Evolutionary conservation across 2,888 invertebrate genomes (phyloP).

Genomic region (Erynnis tages): DNA sequence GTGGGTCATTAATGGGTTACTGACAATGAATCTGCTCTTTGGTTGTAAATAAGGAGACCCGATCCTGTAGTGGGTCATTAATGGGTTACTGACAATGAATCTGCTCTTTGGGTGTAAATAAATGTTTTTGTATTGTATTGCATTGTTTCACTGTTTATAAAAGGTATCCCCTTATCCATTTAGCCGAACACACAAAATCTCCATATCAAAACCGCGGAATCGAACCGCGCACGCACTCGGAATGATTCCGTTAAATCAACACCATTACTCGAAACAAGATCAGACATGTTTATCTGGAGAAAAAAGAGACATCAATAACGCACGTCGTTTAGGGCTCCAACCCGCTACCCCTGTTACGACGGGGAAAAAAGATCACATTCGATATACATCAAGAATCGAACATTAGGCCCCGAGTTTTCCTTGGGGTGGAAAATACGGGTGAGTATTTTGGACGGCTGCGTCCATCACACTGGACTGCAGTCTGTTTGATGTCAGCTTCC

Average conservation of each 20-base stretch:
- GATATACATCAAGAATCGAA: conserved; percentile 76
- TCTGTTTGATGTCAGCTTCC: too few relatives aligned
- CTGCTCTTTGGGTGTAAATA: too few relatives aligned
- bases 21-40: too few relatives aligned
- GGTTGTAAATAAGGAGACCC: too few relatives aligned
- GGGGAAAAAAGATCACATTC: conserved; percentile 64
- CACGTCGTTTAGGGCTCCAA: conserved; percentile 49
- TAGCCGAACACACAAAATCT: conserved; percentile 20
- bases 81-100: too few relatives aligned
- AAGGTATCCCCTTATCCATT: not conserved
- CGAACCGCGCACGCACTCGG: conserved; percentile 19
- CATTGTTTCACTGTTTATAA: not conserved
- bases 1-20: too few relatives aligned
- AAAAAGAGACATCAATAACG: conserved; percentile 69
- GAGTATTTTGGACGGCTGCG: conserved; percentile 3
- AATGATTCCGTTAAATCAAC: conserved; percentile 50
- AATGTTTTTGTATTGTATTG: not conserved
- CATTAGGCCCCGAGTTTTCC: conserved; percentile 53
- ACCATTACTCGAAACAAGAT: conserved; percentile 47
- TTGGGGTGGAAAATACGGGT: conserved; percentile 42
- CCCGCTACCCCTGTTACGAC: conserved; percentile 48
- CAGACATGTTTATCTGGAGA: conserved; percentile 67
- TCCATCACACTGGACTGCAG: too few relatives aligned
- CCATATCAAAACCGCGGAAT: conserved; percentile 31
- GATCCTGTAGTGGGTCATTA: too few relatives aligned